A percentile compares a stretch with the other conserved stretches of the same genome.
These are phyloP conservation scores for Lasiurus cinereus DNA, from an alignment of 2,113 vertebrate species.

Conservation along the genomic window DNA sequence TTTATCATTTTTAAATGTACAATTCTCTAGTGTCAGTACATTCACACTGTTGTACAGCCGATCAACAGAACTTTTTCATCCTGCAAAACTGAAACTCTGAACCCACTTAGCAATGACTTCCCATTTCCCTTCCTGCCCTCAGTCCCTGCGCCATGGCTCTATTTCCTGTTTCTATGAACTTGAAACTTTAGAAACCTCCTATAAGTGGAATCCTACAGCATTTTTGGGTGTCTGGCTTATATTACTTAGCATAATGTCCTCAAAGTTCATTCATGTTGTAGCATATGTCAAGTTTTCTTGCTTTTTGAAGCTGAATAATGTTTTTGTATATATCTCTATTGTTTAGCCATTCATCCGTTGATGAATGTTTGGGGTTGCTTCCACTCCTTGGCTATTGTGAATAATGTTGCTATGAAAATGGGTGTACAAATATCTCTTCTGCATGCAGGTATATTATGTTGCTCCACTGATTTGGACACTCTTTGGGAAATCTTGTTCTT, in stretches of 20 bases:
- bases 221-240: background rate
- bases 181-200: background rate
- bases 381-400: background rate
- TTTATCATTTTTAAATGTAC: background rate
- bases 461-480: background rate
- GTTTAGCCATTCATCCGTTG: background rate
- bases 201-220: background rate
- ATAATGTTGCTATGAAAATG: background rate
- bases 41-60: background rate
- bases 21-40: background rate
- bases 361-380: background rate
- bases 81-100: background rate
- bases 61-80: background rate
- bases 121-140: no score
- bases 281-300: background rate
- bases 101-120: background rate
- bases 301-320: background rate
- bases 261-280: background rate
- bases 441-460: background rate
- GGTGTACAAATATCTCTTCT: background rate
- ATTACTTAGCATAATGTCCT: background rate
- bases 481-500: conserved; percentile 25
- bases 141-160: background rate
- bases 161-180: background rate
- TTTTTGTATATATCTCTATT: background rate